phyloP scores from a whole-genome alignment of 92 coral and sea anemone species.

The Chrysogorgia sp. region DNA sequence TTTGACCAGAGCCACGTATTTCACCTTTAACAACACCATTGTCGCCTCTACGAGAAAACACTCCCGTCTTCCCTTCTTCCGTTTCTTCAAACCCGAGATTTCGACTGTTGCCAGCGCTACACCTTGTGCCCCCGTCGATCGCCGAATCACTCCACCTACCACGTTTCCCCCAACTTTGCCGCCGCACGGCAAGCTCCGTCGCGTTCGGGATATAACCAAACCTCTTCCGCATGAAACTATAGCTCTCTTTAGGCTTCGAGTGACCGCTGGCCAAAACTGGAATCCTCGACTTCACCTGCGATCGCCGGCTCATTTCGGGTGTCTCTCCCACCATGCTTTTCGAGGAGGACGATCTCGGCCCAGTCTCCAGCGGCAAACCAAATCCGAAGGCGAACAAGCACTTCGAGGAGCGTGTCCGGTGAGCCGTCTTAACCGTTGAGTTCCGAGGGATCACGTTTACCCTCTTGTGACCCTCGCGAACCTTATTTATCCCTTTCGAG shows the following conservation, averaged over 20 bases:
- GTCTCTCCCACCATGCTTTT: not conserved
- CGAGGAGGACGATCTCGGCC: not conserved
- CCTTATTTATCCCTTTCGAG: conserved; percentile 23
- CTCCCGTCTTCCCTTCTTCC: too few species aligned
- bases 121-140: not conserved
- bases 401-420: not conserved
- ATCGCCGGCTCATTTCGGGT: not conserved
- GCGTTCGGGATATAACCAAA: not conserved
- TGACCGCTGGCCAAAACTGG: not conserved
- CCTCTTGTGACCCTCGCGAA: conserved; percentile 6
- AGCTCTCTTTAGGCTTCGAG: not conserved
- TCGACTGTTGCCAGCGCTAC: not conserved
- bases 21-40: too few species aligned
- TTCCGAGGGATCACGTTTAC: conserved; percentile 26
- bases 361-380: not conserved
- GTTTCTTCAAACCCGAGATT: conserved; percentile 18
- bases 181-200: not conserved
- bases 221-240: conserved; percentile 1
- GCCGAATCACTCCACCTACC: not conserved
- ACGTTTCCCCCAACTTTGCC: not conserved
- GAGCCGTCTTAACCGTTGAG: not conserved
- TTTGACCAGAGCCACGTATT: too few species aligned
- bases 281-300: not conserved
- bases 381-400: conserved; percentile 34
- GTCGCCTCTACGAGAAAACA: not conserved